Evolutionary conservation across 2,888 invertebrate genomes (phyloP), one percentile per base, ranked within the genome.

Genomic region (Luperina nickerlii): DNA sequence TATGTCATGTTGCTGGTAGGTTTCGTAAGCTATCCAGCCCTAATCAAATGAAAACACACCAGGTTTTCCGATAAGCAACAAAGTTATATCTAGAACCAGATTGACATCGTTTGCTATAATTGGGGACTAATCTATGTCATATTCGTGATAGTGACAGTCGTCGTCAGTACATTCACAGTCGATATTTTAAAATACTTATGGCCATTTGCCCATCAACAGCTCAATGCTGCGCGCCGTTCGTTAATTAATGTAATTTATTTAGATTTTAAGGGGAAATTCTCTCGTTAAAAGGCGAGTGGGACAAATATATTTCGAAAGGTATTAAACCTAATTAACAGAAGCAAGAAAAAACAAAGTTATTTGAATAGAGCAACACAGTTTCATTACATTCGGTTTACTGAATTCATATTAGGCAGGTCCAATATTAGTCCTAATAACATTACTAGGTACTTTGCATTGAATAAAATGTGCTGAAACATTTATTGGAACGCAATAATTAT

Each of bases 191-290:
- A 74, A 76, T 82, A 82, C 71, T 79, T 88, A 86, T 88, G 76
- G 81, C 78, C 32, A 78, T 81, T 86, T 76, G 82, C 86, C 83
- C 83, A 89, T 90, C 90, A 90, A 88, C 89, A 88, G 79, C 77
- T 85, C 81, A 80, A 81, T 81, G 85, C 82, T 79, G 80, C 75
- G 81, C 74, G 80, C 73, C 81, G 85, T 83, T 80, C 78, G 81
- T 84, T 89, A 90, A 90, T 90, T 90, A 88, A 89, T 77, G 75
- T 80, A 85, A 91, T 90, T 90, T 89, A 90, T 90, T 79, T 67
- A 20, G 71, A 80, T 88, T 82, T 68, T 67, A 73, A 78, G 78
- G 42, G 32, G 11, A 74, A 79, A 77, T 81, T 78, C 32, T 54
- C 24, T 66, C 20, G 63, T 68, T 79, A 70, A 77, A 76, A 75